Base-by-base conservation (phyloP, 1,140 invertebrate species). In the Dinothrombium tinctorium region DNA sequence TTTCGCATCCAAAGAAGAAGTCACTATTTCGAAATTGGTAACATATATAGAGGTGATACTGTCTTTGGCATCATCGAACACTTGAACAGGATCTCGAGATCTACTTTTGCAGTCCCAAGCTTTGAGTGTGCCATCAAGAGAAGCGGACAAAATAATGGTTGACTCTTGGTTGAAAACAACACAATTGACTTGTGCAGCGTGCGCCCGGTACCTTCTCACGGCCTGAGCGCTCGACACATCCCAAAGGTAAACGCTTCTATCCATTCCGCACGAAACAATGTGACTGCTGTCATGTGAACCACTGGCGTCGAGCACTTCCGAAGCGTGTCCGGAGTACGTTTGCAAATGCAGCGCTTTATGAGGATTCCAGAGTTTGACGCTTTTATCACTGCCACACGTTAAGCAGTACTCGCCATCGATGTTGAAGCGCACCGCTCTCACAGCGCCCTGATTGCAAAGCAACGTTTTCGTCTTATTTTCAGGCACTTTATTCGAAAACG, bases 351-450 rank as follows among this genome's bases (percentile, higher is more conserved):
- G 53, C 25, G 69, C 64, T 32, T 70, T 71, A 43, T 74, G 69
- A 0, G 86, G 87, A 65, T 94, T 95, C 89, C 89, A 96, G 33
- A 98, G 56, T 65, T 95, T 95, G 4, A 98, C 59, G 56, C 83
- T 87, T 56, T 87, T 89, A 53, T 96, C 86, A 15, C 80, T 76
- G 0, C 89, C 89, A 59, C 82, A 90, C 7, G 82, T 90, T 32
- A 96, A 52, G 53, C 82, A 87, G 56, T 96, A 98, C 31, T 73
- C 69, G 8, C 90, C 90, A 63, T 96, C 90, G 14, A 36, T 22
- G 65, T 90, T 94, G 56, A 86, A 92, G 47, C 86, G 60, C 1
- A 92, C 80, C 14, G 83, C 74, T 51, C 87, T 62, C 1, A 95
- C 68, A 9, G 79, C 80, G 47, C 84, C 83, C 63, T 94, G 87